Evolutionary conservation across 2,797 vertebrate genomes (phyloP).

Genomic region (Eremophila alpestris): DNA sequence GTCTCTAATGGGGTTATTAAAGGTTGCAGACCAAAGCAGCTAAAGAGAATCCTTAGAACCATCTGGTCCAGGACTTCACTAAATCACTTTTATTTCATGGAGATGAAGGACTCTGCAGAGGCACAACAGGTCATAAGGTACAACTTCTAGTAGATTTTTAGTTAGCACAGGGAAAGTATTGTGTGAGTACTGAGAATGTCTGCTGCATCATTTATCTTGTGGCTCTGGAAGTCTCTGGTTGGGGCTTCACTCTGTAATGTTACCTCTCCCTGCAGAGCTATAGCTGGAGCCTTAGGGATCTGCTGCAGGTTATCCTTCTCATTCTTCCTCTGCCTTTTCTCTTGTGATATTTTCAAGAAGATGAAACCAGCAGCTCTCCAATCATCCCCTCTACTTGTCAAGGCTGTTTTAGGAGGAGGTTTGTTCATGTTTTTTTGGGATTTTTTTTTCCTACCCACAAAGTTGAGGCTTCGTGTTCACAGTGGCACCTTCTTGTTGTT

Average conservation of each 20-base stretch:
- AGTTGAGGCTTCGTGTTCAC: background rate
- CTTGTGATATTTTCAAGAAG: background rate
- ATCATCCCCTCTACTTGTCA: background rate
- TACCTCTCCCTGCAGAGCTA: background rate
- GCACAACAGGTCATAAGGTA: background rate
- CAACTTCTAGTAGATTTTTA: background rate
- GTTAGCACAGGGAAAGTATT: background rate
- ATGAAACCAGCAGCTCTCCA: background rate
- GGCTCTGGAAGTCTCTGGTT: background rate
- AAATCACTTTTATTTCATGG: background rate
- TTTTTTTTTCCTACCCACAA: background rate
- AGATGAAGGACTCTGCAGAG: background rate
- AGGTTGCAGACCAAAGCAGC: background rate
- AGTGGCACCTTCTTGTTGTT: background rate
- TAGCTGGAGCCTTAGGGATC: background rate
- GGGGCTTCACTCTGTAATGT: background rate
- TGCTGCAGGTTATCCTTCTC: rapidly evolving
- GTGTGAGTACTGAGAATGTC: background rate
- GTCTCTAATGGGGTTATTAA: background rate
- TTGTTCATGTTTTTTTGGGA: rapidly evolving
- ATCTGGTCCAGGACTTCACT: background rate
- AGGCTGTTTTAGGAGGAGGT: background rate
- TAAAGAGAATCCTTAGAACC: background rate
- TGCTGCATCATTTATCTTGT: background rate
- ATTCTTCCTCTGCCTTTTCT: background rate